A percentile compares a stretch with the other conserved stretches of the same genome.
Conservation (phyloP, 1,140 invertebrate genomes). For the Zaprionus ghesquierei region DNA sequence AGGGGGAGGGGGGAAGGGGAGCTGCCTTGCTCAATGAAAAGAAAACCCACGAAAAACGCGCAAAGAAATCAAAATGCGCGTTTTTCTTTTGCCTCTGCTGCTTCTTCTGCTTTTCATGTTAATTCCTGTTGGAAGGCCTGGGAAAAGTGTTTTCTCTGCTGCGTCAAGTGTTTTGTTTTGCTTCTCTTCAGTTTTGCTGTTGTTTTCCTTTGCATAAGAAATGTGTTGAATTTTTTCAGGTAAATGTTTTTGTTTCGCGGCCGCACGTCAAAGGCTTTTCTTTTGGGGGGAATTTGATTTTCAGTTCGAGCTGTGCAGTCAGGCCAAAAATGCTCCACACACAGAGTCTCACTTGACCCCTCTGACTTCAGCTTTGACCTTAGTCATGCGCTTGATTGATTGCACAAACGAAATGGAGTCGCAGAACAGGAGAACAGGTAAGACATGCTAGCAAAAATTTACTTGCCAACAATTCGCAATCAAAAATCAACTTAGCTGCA, state of each 20-base stretch:
- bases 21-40: neutral
- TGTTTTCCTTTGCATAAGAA: conserved; percentile 45
- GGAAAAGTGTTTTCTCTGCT: conserved; percentile 20
- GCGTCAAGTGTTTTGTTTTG: conserved; percentile 8
- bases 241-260: conserved; percentile 37
- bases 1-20: neutral
- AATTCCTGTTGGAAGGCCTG: conserved; percentile 32
- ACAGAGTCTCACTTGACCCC: conserved; percentile 33
- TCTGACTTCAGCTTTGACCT: conserved; percentile 43
- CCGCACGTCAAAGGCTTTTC: conserved; percentile 1
- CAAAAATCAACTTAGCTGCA: conserved; percentile 44
- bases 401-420: conserved; percentile 49
- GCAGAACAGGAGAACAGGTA: neutral
- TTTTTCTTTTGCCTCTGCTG: conserved; percentile 16
- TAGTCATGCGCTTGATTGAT: conserved; percentile 62
- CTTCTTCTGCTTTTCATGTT: conserved; percentile 34
- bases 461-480: conserved; percentile 35
- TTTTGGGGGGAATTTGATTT: neutral
- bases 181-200: conserved; percentile 26
- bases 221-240: conserved; percentile 29
- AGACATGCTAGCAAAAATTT: conserved; percentile 37
- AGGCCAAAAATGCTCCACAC: conserved; percentile 4
- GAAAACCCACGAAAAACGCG: conserved; percentile 19
- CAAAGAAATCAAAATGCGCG: conserved; percentile 49
- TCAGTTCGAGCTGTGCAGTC: conserved; percentile 30